Evolutionary conservation across 2,888 invertebrate species (phyloP).

Genomic region (Conus canariensis): DNA sequence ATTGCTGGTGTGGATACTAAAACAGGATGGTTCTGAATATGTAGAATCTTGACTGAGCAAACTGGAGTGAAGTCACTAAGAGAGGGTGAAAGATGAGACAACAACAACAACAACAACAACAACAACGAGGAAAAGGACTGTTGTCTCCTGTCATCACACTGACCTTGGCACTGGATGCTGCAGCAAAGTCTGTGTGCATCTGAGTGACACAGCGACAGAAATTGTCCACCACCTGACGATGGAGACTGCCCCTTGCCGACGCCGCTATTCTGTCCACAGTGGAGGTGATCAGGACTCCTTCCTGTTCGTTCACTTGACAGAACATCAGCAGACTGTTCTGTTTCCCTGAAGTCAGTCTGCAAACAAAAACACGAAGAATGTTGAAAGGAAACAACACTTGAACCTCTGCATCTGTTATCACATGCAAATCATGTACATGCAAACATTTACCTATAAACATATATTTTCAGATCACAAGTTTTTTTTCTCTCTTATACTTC

Average conservation of each 20-base stretch:
- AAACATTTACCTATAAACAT: not conserved
- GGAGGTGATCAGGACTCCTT: conserved; percentile 85
- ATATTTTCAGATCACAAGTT: too few relatives aligned
- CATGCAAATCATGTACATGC: not conserved
- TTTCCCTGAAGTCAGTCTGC: conserved; percentile 83
- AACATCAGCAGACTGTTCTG: conserved; percentile 89
- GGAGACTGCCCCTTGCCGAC: conserved; percentile 38
- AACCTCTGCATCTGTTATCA: too few relatives aligned
- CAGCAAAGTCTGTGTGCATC: conserved; percentile 87
- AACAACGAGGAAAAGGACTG: too few relatives aligned
- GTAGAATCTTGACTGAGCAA: not conserved
- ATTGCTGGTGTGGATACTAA: too few relatives aligned
- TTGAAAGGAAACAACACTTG: not conserved
- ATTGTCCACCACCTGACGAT: conserved; percentile 82
- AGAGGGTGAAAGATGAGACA: too few relatives aligned
- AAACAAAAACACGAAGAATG: not conserved
- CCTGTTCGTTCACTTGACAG: conserved; percentile 84
- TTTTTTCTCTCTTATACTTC: too few relatives aligned
- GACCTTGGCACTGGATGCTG: conserved; percentile 80
- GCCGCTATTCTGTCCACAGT: conserved; percentile 39
- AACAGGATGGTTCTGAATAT: too few relatives aligned
- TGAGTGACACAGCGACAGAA: conserved; percentile 86
- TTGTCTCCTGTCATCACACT: conserved; percentile 21
- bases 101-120: too few relatives aligned
- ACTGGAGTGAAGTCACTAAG: not conserved